These are phyloP conservation scores for Gobio occitaniae DNA, from an alignment of 2,797 vertebrate genomes.

Conservation along the genomic window DNA sequence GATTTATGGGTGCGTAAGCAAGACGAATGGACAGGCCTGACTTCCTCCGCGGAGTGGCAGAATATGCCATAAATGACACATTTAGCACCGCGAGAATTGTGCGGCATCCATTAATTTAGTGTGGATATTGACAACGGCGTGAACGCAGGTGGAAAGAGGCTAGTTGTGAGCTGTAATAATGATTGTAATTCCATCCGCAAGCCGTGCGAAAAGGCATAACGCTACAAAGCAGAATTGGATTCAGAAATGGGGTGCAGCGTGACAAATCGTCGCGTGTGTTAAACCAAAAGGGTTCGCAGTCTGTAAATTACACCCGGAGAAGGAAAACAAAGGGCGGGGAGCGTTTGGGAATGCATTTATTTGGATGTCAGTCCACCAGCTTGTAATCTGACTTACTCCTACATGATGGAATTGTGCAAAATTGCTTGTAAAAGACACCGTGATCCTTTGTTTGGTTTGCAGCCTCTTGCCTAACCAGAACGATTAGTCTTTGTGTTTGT, in stretches of 20 bases:
- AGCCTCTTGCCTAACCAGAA: constrained; percentile 36
- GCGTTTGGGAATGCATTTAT: constrained; percentile 2
- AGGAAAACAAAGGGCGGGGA: not conserved
- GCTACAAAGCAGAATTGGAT: constrained; percentile 49
- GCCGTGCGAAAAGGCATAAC: constrained; percentile 28
- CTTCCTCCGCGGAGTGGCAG: constrained; percentile 25
- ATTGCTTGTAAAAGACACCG: constrained; percentile 10
- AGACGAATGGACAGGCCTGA: constrained; percentile 53
- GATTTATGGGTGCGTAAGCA: constrained; percentile 59
- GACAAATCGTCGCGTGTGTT: constrained; percentile 38
- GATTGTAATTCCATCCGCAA: constrained; percentile 57
- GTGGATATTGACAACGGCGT: constrained; percentile 44
- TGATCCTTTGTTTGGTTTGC: constrained; percentile 32
- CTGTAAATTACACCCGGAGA: constrained; percentile 26
- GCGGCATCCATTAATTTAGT: constrained; percentile 50
- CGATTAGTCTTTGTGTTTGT: constrained; percentile 25
- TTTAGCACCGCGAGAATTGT: constrained; percentile 54
- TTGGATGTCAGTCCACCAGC: not conserved
- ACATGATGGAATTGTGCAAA: constrained; percentile 12
- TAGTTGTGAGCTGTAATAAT: constrained; percentile 45
- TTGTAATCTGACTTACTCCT: constrained; percentile 16
- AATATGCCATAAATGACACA: constrained; percentile 57
- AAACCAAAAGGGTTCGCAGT: constrained; percentile 41
- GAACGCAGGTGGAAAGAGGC: not conserved
- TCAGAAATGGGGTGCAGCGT: constrained; percentile 50